Evolutionary conservation across 2,888 invertebrate genomes (phyloP), one percentile per base, ranked within the genome.

Genomic region (Lepidonotus clava): DNA sequence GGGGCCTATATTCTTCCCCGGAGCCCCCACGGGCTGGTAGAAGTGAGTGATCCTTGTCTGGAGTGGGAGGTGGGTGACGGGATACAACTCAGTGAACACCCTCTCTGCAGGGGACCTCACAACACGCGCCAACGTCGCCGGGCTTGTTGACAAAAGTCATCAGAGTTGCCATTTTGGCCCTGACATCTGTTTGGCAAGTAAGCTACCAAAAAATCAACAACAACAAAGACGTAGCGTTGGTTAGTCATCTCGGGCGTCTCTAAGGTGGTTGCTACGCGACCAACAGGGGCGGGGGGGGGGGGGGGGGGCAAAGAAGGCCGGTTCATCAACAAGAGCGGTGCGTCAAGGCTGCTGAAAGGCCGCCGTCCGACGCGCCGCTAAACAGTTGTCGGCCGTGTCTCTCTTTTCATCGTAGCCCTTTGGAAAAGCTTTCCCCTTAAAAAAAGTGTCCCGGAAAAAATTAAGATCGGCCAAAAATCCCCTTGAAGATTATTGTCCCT

Each of bases 161-260:
- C 71, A 71, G 38, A 34, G 34, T 71, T 71, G 6, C 71, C 8
- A 71, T 34, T 36, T 18, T 38, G 18, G 38, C 71, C 38, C 38
- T 11, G n/a, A 71, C 71, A 71, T 71, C 71, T 71, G 71, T 38
- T 71, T 71, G 71, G 71, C 71, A 71, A 34, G 71, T 71, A 71
- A 71, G 71, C 61, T 61, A 11, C 46, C 46, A 38, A 71, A 71
- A 71, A 71, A 24, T 71, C 38, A 71, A 71, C 38, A 38, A 71
- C 71, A 71, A 71, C 71, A 71, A 71, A 71, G 71, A 11, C 38
- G 18, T 8, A 2, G 34, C 71, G 18, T 14, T 36, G 71, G 21
- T 36, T 36, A 34, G 71, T 71, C 71, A 71, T 18, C 71, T 71
- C 14, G 21, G 4, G 67, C n/a, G 28, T 24, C 36, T 34, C 71